phyloP scores from a whole-genome alignment of 2,797 vertebrate genomes.

The Lagodon rhomboides region DNA sequence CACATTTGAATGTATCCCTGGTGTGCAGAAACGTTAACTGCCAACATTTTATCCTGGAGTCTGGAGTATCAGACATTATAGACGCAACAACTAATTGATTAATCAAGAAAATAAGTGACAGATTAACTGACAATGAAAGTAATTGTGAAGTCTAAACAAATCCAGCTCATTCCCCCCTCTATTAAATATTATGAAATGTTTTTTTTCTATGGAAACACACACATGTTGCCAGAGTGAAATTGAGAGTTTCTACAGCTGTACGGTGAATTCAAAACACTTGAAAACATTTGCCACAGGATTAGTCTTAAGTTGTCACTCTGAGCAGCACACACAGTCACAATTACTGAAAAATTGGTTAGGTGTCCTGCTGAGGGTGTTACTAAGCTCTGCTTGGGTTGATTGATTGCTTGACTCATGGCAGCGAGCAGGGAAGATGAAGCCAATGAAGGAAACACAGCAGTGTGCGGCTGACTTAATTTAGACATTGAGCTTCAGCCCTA shows the following conservation, averaged over 20 bases:
- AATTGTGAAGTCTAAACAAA: not conserved
- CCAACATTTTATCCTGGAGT: no score
- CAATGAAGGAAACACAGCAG: not conserved
- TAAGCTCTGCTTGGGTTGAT: conserved; percentile 5
- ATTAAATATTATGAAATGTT: not conserved
- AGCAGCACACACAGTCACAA: conserved; percentile 3
- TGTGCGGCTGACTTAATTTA: conserved; percentile 4
- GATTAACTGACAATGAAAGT: no score
- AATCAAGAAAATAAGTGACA: no score
- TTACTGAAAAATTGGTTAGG: conserved; percentile 21
- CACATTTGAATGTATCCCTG: no score
- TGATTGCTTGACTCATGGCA: not conserved
- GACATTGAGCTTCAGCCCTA: not conserved
- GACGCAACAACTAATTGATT: no score
- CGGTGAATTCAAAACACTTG: not conserved
- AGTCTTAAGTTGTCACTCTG: not conserved
- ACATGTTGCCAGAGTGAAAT: not conserved
- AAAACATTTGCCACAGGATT: not conserved
- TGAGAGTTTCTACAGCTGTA: not conserved
- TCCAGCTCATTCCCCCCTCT: not conserved
- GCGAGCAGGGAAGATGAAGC: conserved; percentile 6
- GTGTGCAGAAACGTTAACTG: no score
- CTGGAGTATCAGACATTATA: no score
- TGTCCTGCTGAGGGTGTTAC: conserved; percentile 12
- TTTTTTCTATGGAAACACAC: not conserved